phyloP scores from a whole-genome alignment of 2,113 vertebrate species.

The Chamaea fasciata region DNA sequence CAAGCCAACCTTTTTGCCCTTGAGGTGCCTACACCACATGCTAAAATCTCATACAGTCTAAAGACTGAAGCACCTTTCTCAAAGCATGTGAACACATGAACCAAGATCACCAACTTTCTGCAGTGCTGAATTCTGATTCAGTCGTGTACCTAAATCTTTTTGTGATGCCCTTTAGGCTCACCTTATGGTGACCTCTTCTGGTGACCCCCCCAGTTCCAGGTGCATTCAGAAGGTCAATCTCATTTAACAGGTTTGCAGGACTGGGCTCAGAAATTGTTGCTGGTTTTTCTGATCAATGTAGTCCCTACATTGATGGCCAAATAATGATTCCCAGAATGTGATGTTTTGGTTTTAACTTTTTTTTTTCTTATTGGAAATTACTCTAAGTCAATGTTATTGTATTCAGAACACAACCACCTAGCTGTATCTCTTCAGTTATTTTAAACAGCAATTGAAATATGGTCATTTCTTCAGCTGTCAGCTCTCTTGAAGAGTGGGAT shows the following conservation, averaged over 20 bases:
- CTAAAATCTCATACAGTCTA: neutral
- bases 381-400: neutral
- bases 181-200: neutral
- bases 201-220: fast-evolving
- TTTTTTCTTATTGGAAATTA: neutral
- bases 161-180: neutral
- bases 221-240: neutral
- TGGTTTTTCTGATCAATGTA: neutral
- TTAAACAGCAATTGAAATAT: slow-evolving; percentile 6
- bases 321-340: neutral
- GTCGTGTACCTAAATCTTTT: neutral
- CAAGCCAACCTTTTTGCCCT: neutral
- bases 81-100: neutral
- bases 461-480: slow-evolving; percentile 35
- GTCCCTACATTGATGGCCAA: neutral
- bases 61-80: neutral
- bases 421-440: neutral
- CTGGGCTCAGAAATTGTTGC: neutral
- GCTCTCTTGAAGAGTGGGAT: slow-evolving; percentile 15
- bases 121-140: neutral
- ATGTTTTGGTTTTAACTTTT: neutral
- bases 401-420: neutral
- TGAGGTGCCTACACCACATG: neutral
- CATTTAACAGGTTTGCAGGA: neutral
- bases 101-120: neutral